These are phyloP conservation scores for Lymantria dispar DNA, from an alignment of 2,888 invertebrate genomes.

Conservation along the genomic window DNA sequence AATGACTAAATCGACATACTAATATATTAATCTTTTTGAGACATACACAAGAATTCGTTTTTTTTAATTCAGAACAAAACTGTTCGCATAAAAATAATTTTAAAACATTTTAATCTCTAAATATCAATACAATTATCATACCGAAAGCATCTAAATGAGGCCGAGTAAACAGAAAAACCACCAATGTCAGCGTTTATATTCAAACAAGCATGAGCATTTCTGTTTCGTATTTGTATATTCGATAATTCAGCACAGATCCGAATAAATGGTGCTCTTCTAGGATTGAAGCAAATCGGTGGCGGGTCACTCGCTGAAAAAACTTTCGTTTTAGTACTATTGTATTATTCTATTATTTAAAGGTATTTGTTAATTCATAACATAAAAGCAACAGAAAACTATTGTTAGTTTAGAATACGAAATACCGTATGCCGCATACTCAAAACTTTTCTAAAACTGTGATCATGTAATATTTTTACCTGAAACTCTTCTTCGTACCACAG, in stretches of 20 bases:
- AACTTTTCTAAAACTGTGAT: neutral
- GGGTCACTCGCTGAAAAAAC: conserved; percentile 86
- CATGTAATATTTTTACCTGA: conserved; percentile 82
- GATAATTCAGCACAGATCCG: conserved; percentile 89
- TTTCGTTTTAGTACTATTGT: conserved; percentile 16
- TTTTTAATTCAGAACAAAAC: no score
- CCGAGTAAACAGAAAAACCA: conserved; percentile 81
- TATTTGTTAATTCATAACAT: neutral
- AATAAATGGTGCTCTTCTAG: conserved; percentile 86
- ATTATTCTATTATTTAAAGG: conserved; percentile 4
- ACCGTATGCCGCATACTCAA: neutral
- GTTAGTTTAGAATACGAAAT: neutral
- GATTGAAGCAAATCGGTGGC: conserved; percentile 86
- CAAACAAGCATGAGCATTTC: conserved; percentile 90
- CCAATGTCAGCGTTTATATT: conserved; percentile 87
- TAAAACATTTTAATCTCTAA: neutral
- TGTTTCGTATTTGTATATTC: conserved; percentile 89
- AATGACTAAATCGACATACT: no score
- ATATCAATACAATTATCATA: conserved; percentile 30
- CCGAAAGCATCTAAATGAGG: conserved; percentile 79
- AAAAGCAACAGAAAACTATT: conserved; percentile 11
- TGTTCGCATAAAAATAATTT: no score
- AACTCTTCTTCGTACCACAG: conserved; percentile 86
- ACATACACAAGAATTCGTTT: no score
- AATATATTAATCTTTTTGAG: no score